These are phyloP conservation scores for Esox niger DNA, from an alignment of 2,113 vertebrate genomes.

Conservation along the genomic window DNA sequence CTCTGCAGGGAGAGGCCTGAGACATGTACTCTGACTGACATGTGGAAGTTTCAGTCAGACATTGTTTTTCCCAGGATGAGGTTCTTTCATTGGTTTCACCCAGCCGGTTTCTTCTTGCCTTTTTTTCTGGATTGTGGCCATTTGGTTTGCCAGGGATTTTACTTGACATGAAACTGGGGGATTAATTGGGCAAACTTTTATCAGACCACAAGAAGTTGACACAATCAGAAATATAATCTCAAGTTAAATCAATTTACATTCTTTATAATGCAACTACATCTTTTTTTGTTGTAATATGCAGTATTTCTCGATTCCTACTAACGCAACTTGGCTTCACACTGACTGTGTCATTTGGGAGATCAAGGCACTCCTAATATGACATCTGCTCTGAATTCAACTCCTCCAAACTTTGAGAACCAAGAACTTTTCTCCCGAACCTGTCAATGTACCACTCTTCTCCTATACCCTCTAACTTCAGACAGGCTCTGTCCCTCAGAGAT, in stretches of 20 bases:
- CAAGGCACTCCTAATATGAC: too few relatives aligned
- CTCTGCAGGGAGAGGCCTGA: slow-evolving; percentile 53
- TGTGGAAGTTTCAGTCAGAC: slow-evolving; percentile 46
- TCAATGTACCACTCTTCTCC: too few relatives aligned
- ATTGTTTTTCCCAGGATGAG: slow-evolving; percentile 49
- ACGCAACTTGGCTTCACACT: too few relatives aligned
- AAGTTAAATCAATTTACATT: too few relatives aligned
- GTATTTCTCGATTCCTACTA: too few relatives aligned
- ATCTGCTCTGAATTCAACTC: too few relatives aligned
- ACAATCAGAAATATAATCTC: too few relatives aligned
- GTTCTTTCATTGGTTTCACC: slow-evolving; percentile 28
- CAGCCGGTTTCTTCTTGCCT: slow-evolving; percentile 5
- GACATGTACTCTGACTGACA: slow-evolving; percentile 57
- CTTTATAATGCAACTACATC: too few relatives aligned
- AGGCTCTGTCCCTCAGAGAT: neutral
- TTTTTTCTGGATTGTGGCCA: neutral
- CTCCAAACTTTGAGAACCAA: too few relatives aligned
- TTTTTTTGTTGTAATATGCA: too few relatives aligned
- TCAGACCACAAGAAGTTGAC: neutral
- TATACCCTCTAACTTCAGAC: neutral
- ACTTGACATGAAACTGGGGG: neutral
- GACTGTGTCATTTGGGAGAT: too few relatives aligned
- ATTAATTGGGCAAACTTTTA: neutral
- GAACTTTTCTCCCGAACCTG: too few relatives aligned
- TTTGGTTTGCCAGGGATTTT: neutral